A percentile compares a stretch with the other conserved stretches of the same genome.
phyloP scores from a whole-genome alignment of 2,888 invertebrate species.

The Calliopum simillimum region DNA sequence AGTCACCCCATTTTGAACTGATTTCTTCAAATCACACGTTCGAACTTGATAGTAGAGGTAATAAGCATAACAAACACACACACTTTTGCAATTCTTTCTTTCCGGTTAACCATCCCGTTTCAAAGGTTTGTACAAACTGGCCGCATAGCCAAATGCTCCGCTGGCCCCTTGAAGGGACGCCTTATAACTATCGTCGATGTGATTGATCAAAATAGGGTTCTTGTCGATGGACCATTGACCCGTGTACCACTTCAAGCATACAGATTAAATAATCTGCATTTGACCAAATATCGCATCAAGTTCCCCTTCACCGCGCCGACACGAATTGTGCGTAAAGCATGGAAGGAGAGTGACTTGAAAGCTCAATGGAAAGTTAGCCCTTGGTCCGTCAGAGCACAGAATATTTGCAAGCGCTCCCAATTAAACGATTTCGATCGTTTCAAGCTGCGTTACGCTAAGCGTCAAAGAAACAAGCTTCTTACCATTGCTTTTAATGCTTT shows the following conservation, averaged over 20 bases:
- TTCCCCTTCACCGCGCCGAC: slow-evolving; percentile 90
- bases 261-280: slow-evolving; percentile 89
- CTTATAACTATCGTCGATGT: slow-evolving; percentile 94
- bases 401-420: slow-evolving; percentile 84
- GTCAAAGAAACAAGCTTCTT: slow-evolving; percentile 85
- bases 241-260: slow-evolving; percentile 84
- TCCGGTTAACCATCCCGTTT: slow-evolving; percentile 77
- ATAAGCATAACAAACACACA: no score
- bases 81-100: slow-evolving; percentile 62
- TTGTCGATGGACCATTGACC: slow-evolving; percentile 92
- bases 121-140: slow-evolving; percentile 96
- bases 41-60: no score
- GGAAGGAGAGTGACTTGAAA: slow-evolving; percentile 86
- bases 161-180: slow-evolving; percentile 91
- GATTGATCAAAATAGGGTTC: slow-evolving; percentile 95
- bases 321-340: slow-evolving; percentile 88
- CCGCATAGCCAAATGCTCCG: slow-evolving; percentile 94
- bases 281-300: slow-evolving; percentile 91
- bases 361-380: slow-evolving; percentile 90
- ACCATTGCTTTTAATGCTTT: slow-evolving; percentile 81
- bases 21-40: no score
- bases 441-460: slow-evolving; percentile 91
- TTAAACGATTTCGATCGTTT: slow-evolving; percentile 97
- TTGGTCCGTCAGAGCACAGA: slow-evolving; percentile 91
- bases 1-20: no score